A percentile compares a stretch with the other conserved stretches of the same genome.
Conservation (phyloP, 2,888 invertebrate species). For the Chymomyza fuscimana region DNA sequence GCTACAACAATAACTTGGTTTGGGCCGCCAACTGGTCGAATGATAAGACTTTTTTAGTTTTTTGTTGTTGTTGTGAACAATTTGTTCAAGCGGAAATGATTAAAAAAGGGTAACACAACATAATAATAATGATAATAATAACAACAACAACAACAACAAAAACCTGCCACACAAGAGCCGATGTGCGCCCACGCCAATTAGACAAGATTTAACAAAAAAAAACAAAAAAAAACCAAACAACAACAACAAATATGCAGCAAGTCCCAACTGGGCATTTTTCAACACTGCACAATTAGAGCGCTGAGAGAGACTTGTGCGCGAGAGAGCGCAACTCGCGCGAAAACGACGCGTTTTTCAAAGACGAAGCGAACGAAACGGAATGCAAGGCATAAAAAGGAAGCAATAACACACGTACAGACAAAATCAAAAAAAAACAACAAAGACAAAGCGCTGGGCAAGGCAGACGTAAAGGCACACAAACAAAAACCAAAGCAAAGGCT, state of each 20-base stretch:
- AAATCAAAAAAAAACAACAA: slow-evolving; percentile 50
- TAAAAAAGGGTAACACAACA: slow-evolving; percentile 24
- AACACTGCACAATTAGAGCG: slow-evolving; percentile 47
- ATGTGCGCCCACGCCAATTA: slow-evolving; percentile 67
- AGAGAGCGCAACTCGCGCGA: slow-evolving; percentile 40
- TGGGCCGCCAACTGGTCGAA: slow-evolving; percentile 20
- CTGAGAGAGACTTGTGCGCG: slow-evolving; percentile 69
- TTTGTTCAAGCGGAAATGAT: slow-evolving; percentile 57
- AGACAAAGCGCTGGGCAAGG: slow-evolving; percentile 35
- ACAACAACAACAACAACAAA: slow-evolving; percentile 18
- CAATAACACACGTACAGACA: slow-evolving; percentile 28
- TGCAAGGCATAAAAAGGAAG: slow-evolving; percentile 69
- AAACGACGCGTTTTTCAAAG: slow-evolving; percentile 9
- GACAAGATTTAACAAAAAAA: slow-evolving; percentile 40
- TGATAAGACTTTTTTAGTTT: slow-evolving; percentile 39
- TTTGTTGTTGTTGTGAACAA: slow-evolving; percentile 15
- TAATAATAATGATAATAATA: slow-evolving; percentile 1
- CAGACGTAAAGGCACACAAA: slow-evolving; percentile 38
- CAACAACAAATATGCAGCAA: slow-evolving; percentile 5
- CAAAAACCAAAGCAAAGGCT: slow-evolving; percentile 36
- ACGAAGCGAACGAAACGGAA: slow-evolving; percentile 30
- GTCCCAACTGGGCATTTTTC: slow-evolving; percentile 40
- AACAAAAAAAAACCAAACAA: background rate
- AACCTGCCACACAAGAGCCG: slow-evolving; percentile 13
- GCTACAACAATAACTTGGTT: slow-evolving; percentile 14